Evolutionary conservation across 2,113 vertebrate species (phyloP).

Genomic region (Coregonus clupeaformis): DNA sequence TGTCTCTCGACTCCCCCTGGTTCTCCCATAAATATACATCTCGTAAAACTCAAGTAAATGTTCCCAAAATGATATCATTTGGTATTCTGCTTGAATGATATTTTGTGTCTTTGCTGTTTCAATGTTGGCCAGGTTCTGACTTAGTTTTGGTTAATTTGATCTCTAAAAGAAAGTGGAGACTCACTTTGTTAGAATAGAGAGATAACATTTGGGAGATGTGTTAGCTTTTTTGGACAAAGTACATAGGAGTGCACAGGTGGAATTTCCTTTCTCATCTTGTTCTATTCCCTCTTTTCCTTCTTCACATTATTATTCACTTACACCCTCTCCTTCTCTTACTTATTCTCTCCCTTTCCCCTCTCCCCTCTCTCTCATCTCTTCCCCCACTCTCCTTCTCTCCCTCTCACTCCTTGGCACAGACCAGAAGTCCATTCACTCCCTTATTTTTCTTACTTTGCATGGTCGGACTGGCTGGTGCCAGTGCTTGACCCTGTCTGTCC

Average conservation of each 20-base stretch:
- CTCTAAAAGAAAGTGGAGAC: neutral
- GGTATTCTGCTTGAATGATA: neutral
- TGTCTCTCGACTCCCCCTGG: neutral
- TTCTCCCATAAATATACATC: neutral
- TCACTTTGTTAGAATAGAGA: neutral
- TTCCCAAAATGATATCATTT: neutral
- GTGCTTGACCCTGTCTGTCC: conserved; percentile 10
- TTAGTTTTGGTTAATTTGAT: neutral
- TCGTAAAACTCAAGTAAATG: neutral
- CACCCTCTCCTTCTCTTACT: neutral
- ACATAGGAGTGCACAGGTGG: neutral
- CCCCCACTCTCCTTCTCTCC: neutral
- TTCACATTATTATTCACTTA: neutral
- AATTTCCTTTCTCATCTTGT: no score
- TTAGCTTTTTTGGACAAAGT: neutral
- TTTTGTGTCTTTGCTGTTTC: neutral
- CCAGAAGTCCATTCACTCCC: neutral
- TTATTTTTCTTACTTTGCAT: conserved; percentile 12
- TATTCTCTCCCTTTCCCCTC: neutral
- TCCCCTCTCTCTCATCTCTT: neutral
- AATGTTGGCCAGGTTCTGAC: neutral
- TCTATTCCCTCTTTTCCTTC: neutral
- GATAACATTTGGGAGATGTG: neutral
- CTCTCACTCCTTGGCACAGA: neutral
- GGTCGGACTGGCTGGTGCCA: conserved; percentile 24